Evolutionary conservation across 2,888 invertebrate species (phyloP).

Genomic region (Fissipunctia ypsillon): DNA sequence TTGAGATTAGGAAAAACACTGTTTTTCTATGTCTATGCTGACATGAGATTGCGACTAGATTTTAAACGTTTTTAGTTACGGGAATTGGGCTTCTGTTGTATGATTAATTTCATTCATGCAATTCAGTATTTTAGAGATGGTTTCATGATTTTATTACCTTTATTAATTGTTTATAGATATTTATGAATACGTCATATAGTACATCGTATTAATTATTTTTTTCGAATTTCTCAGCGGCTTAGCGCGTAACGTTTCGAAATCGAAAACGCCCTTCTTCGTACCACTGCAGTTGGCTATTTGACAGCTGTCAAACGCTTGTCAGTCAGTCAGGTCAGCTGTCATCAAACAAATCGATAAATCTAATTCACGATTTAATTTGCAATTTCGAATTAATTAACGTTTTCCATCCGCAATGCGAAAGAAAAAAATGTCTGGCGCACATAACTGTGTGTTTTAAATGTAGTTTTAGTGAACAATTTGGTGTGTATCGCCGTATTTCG

Average conservation of each 20-base stretch:
- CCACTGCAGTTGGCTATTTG: conserved; percentile 18
- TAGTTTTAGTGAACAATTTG: conserved; percentile 46
- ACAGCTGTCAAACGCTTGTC: conserved; percentile 53
- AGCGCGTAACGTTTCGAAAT: conserved; percentile 14
- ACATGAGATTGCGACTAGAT: too few species aligned
- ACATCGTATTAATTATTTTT: background rate
- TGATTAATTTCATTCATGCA: background rate
- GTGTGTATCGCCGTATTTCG: conserved; percentile 41
- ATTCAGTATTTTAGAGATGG: background rate
- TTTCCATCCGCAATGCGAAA: conserved; percentile 43
- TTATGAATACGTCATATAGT: background rate
- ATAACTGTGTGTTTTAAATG: conserved; percentile 40
- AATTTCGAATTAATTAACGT: conserved; percentile 53
- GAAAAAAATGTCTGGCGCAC: conserved; percentile 28
- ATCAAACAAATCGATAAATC: conserved; percentile 64
- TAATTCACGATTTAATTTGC: conserved; percentile 33
- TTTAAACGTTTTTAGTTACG: too few species aligned
- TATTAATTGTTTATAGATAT: too few species aligned
- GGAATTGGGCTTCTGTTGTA: too few species aligned
- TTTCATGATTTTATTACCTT: background rate
- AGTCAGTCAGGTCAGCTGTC: conserved; percentile 53
- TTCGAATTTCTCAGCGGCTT: background rate
- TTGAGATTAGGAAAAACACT: too few species aligned
- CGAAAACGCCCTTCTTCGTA: background rate
- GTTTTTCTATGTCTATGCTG: too few species aligned